A percentile compares a stretch with the other conserved stretches of the same genome.
Evolutionary conservation across 2,888 invertebrate species (phyloP).

Genomic region (Lymantria monacha): DNA sequence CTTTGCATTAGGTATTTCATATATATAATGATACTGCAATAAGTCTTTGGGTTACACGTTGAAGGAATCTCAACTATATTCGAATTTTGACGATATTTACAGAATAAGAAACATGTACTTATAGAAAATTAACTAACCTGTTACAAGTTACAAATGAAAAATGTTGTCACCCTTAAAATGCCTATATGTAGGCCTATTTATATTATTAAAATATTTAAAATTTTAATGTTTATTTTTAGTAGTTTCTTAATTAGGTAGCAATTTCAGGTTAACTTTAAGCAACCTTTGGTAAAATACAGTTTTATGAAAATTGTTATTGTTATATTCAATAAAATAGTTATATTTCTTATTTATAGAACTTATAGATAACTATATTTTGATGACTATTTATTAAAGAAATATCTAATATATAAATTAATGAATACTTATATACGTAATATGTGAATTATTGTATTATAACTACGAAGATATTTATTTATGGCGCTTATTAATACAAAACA

Average conservation of each 20-base stretch:
- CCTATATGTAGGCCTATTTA: slow-evolving; percentile 23
- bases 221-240: no score
- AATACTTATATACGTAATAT: slow-evolving; percentile 16
- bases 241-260: no score
- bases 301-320: slow-evolving; percentile 4
- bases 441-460: slow-evolving; percentile 12
- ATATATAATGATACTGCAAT: slow-evolving; percentile 24
- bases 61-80: slow-evolving; percentile 7
- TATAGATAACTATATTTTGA: not conserved
- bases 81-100: slow-evolving; percentile 8
- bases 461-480: slow-evolving; percentile 18
- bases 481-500: no score
- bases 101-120: slow-evolving; percentile 12
- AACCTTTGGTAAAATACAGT: slow-evolving; percentile 22
- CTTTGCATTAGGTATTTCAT: slow-evolving; percentile 7
- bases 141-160: slow-evolving; percentile 25
- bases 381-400: slow-evolving; percentile 14
- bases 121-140: slow-evolving; percentile 21
- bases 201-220: slow-evolving; percentile 19
- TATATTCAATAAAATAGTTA: slow-evolving; percentile 4
- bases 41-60: slow-evolving; percentile 28
- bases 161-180: slow-evolving; percentile 10
- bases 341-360: slow-evolving; percentile 1
- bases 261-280: slow-evolving; percentile 33
- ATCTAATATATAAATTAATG: slow-evolving; percentile 8